These are phyloP conservation scores for Calonectris borealis DNA, from an alignment of 2,113 vertebrate genomes.

Conservation along the genomic window DNA sequence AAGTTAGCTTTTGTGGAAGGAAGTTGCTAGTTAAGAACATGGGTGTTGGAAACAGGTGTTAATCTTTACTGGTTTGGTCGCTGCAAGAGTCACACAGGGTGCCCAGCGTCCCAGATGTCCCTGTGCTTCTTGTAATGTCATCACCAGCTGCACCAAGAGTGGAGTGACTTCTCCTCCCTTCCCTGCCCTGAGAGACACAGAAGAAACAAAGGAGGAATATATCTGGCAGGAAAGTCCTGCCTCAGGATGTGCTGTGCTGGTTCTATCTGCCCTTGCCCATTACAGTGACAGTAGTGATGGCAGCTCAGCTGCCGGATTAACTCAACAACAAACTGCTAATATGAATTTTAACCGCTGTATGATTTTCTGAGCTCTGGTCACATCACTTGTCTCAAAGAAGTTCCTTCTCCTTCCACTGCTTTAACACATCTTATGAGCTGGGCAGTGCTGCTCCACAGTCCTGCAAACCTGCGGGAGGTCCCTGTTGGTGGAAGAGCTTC, in stretches of 20 bases:
- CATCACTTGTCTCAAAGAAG: rapidly evolving
- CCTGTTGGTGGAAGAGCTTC: background rate
- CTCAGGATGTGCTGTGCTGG: background rate
- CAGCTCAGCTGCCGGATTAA: background rate
- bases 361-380: background rate
- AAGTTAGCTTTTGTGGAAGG: background rate
- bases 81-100: background rate
- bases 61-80: slow-evolving; percentile 15
- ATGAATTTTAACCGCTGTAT: rapidly evolving
- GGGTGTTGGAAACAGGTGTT: slow-evolving; percentile 29
- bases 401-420: background rate
- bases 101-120: background rate
- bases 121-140: background rate
- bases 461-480: rapidly evolving
- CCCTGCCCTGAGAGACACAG: background rate
- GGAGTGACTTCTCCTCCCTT: background rate
- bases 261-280: background rate
- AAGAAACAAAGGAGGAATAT: background rate
- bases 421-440: rapidly evolving
- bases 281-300: background rate
- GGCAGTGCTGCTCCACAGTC: rapidly evolving
- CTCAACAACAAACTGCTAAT: background rate
- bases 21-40: background rate
- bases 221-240: background rate
- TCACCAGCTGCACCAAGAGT: background rate